A percentile compares a stretch with the other conserved stretches of the same genome.
phyloP scores from a whole-genome alignment of 2,113 vertebrate species.

The Mungos mungo region DNA sequence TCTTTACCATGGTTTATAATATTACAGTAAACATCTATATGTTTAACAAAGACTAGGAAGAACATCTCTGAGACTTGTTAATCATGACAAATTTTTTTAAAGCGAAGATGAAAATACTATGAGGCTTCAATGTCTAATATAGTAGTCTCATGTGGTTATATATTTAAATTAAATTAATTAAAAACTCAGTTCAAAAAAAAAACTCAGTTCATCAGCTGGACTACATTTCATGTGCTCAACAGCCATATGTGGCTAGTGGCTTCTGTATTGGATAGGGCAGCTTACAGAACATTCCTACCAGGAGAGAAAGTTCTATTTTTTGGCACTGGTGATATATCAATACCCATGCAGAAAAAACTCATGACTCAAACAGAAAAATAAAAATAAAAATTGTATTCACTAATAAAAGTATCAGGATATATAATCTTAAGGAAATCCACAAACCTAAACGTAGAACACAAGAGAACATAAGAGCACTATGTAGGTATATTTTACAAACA shows the following conservation, averaged over 20 bases:
- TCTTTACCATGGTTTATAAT: background rate
- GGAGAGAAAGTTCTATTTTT: background rate
- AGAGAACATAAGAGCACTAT: background rate
- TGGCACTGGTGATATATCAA: background rate
- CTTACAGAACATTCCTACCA: background rate
- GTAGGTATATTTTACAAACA: background rate
- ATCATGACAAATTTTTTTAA: background rate
- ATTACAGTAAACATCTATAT: background rate
- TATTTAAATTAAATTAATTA: constrained; percentile 15
- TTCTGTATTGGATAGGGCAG: background rate
- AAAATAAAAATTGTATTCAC: constrained; percentile 1
- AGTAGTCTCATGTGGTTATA: background rate
- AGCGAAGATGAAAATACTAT: background rate
- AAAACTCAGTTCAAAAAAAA: constrained; percentile 2
- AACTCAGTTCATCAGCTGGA: background rate
- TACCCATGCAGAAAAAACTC: background rate
- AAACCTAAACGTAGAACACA: constrained; percentile 25
- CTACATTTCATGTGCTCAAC: background rate
- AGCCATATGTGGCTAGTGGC: background rate
- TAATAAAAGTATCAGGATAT: constrained; percentile 22
- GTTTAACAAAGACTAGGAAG: background rate
- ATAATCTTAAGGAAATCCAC: background rate
- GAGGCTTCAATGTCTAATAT: background rate
- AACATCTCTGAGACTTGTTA: background rate
- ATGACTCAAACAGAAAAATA: background rate